Evolutionary conservation across 2,113 vertebrate genomes (phyloP), one percentile per base, ranked within the genome.

Genomic region (Triplophysa tibetana): DNA sequence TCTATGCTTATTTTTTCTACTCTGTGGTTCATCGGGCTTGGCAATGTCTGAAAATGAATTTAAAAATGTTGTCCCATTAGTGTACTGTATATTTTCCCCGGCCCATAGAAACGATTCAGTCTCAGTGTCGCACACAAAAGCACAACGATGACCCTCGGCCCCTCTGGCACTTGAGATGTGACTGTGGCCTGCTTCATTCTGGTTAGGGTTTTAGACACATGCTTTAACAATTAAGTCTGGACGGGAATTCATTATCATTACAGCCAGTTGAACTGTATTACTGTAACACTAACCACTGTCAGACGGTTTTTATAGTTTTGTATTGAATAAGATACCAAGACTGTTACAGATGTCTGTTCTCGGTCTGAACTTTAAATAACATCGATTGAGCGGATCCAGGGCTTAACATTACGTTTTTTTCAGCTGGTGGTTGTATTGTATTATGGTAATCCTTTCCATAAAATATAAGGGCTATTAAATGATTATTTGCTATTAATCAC

Each of bases 211-310:
- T 75, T 12, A 19, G 45, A 38, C 62, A 16, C 19, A 0, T 8
- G 26, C 50, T 48, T 13, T 8, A 12, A 70, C 77, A 79, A 63
- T 70, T 79, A 64, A 72, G 67, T 23, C 48, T 79, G 24, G 29
- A 72, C 21, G 58, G 41, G 58, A 72, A 79, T 69, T 29, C 23
- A 61, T 74, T 74, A 61, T 78, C 65, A 29, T 65, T 72, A 63
- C 54, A 26, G n/a, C 58, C 3, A 1, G 19, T 41, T 13, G 64
- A 24, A 24, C 61, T 50, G 60, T 70, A 64, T 79, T 64, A 63
- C 68, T 24, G 68, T 79, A 72, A 79, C 60, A 21, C 43, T 54
- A 80, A 80, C 69, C 60, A 8, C 78, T 65, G 69, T 65, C n/a
- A 69, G 45, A 38, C 23, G 33, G 13, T 21, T 26, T 38, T 61